phyloP scores from a whole-genome alignment of 2,888 invertebrate genomes.

The Aquatica leii region DNA sequence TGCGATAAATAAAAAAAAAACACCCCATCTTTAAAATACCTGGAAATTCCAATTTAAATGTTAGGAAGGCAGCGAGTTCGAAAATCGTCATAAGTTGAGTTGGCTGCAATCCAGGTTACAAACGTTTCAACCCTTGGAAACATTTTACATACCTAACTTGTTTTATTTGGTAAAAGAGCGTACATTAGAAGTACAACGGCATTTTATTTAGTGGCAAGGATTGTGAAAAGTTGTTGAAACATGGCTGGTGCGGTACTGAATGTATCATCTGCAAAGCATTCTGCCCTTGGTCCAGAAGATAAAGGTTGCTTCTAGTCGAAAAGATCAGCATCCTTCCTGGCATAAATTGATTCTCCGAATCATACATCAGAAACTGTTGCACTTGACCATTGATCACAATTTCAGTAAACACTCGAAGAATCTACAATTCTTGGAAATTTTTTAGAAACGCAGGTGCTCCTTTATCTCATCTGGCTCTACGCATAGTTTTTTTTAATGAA shows the following conservation, averaged over 20 bases:
- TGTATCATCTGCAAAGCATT: neutral
- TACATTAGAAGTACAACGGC: neutral
- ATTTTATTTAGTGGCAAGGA: no score
- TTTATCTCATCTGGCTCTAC: slow-evolving; percentile 5
- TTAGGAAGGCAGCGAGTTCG: neutral
- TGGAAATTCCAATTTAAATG: no score
- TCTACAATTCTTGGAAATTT: no score
- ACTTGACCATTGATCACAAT: no score
- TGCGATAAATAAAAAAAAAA: no score
- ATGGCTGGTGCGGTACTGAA: neutral
- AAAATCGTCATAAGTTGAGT: neutral
- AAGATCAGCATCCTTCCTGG: slow-evolving; percentile 3
- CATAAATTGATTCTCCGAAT: neutral
- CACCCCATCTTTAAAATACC: no score
- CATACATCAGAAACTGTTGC: no score
- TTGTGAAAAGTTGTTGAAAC: neutral
- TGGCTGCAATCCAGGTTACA: no score
- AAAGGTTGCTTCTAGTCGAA: no score
- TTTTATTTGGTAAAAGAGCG: neutral
- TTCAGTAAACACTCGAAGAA: no score
- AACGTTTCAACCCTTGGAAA: neutral
- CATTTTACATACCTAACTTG: neutral
- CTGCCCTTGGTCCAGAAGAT: no score
- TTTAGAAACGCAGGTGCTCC: slow-evolving; percentile 1
- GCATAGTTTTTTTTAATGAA: no score